Conservation (phyloP, 2,797 vertebrate species). For the Hemibagrus guttatus region DNA sequence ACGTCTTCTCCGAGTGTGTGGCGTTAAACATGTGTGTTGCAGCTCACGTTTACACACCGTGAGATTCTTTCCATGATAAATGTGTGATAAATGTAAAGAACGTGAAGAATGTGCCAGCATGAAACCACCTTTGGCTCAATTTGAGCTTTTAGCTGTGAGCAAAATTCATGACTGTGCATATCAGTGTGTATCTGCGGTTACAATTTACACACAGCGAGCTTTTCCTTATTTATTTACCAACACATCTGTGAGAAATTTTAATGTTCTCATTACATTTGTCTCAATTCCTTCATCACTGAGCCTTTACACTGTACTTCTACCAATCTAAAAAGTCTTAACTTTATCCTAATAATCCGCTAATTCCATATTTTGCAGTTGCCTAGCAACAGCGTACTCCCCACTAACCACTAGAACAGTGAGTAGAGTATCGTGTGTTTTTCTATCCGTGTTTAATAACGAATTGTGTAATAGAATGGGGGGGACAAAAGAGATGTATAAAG, state of each 20-base stretch:
- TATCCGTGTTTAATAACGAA: too few relatives aligned
- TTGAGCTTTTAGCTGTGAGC: neutral
- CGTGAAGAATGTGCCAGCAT: neutral
- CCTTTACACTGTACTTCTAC: neutral
- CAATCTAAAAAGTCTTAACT: neutral
- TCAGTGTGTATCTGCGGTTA: neutral
- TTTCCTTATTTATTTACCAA: too few relatives aligned
- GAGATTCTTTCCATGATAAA: neutral
- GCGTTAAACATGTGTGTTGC: neutral
- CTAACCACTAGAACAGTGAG: neutral
- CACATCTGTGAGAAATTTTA: neutral
- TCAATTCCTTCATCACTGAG: neutral
- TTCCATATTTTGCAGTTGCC: neutral
- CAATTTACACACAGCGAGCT: too few relatives aligned
- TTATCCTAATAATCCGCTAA: neutral
- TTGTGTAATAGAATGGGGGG: neutral
- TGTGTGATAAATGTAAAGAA: neutral
- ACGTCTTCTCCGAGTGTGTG: neutral
- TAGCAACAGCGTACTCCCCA: neutral
- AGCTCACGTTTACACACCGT: neutral
- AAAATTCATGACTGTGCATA: too few relatives aligned
- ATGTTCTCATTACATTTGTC: neutral
- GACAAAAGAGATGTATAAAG: neutral
- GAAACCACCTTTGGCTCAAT: conserved; percentile 4
- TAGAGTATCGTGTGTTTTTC: neutral